Conservation (phyloP, 2,113 vertebrate genomes). For the Puffinus mauretanicus region DNA sequence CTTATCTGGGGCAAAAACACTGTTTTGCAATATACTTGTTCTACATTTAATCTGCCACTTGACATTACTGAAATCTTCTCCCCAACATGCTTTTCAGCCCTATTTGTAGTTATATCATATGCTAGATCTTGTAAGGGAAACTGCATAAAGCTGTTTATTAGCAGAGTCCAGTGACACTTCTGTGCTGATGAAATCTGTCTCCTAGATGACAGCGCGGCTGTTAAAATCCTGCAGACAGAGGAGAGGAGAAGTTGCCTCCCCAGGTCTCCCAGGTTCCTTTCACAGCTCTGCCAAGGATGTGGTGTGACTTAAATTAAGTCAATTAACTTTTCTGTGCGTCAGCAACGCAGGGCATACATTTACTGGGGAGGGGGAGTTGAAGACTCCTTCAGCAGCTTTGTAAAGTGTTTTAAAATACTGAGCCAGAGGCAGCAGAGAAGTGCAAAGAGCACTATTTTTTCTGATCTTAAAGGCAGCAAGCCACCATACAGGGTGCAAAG, state of each 20-base stretch:
- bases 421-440: neutral
- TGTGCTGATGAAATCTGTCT: neutral
- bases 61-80: neutral
- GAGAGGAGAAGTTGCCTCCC: neutral
- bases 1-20: neutral
- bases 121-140: neutral
- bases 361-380: neutral
- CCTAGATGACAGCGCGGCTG: neutral
- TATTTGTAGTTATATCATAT: neutral
- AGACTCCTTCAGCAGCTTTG: neutral
- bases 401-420: neutral
- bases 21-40: neutral
- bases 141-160: neutral
- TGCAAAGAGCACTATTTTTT: neutral
- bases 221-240: neutral
- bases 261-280: conserved; percentile 45
- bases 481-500: neutral
- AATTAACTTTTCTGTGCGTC: neutral
- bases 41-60: neutral
- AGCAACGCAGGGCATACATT: neutral
- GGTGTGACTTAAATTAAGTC: neutral
- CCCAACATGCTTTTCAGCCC: neutral
- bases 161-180: neutral
- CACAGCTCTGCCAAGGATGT: conserved; percentile 45
- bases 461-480: neutral